phyloP scores from a whole-genome alignment of 2,113 vertebrate species.

The Coracopsis vasa region DNA sequence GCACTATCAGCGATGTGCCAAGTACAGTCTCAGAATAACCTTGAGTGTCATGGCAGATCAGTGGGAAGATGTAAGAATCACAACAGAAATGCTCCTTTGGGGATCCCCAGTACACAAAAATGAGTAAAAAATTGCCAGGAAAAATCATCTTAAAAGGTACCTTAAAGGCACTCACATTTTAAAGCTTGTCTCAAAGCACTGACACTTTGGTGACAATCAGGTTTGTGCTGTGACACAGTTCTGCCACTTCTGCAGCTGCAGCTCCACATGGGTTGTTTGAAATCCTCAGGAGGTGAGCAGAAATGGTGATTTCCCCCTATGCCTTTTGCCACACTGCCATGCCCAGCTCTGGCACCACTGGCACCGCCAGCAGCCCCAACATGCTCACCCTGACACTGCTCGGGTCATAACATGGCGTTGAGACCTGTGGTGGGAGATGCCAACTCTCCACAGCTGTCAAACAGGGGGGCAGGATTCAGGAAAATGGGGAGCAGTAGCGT shows the following conservation, averaged over 20 bases:
- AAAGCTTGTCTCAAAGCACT: neutral
- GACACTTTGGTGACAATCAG: neutral
- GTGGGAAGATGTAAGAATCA: neutral
- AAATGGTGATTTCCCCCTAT: neutral
- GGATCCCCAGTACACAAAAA: neutral
- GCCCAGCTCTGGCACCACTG: neutral
- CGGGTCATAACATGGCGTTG: rapidly evolving
- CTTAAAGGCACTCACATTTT: neutral
- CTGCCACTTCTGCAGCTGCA: neutral
- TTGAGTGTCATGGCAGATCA: neutral
- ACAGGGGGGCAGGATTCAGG: neutral
- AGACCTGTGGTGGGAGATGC: neutral
- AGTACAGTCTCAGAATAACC: neutral
- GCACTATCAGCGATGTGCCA: rapidly evolving
- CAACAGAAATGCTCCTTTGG: neutral
- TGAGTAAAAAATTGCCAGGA: neutral
- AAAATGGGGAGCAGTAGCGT: neutral
- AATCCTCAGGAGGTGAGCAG: neutral
- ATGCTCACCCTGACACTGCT: rapidly evolving
- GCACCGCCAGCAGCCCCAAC: neutral
- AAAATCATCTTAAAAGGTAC: neutral
- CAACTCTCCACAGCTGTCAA: neutral
- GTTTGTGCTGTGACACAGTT: neutral
- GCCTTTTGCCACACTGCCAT: neutral
- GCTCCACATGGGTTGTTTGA: rapidly evolving